Conservation (phyloP, 1,140 invertebrate species). For the Tetramorium simillimum region DNA sequence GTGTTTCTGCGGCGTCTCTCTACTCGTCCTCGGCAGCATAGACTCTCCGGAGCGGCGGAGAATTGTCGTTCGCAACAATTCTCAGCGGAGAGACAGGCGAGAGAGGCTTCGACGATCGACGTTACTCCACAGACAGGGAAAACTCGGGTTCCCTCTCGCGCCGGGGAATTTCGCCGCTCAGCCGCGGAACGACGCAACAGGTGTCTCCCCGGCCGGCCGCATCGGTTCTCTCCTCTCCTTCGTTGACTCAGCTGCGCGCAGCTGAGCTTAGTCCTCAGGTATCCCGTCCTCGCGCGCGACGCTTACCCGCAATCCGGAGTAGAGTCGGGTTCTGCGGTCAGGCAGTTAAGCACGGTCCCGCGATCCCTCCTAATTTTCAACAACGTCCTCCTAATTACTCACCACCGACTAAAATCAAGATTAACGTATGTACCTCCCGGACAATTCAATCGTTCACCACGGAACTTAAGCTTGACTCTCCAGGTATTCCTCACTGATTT, state of each 20-base stretch:
- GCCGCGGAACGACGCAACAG: conserved; percentile 37
- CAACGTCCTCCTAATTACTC: not conserved
- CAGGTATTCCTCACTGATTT: conserved; percentile 15
- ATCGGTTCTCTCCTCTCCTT: not conserved
- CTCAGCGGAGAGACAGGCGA: not conserved
- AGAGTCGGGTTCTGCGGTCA: not conserved
- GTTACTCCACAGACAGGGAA: not conserved
- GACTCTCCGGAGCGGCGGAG: not conserved
- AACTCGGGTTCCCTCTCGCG: not conserved
- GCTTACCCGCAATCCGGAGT: not conserved
- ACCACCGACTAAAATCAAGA: not conserved
- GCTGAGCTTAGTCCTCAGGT: conserved; percentile 28
- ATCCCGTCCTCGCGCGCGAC: not conserved
- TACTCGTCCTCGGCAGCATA: not conserved
- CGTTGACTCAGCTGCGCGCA: conserved; percentile 39
- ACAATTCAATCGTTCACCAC: not conserved
- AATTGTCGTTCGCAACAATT: not conserved
- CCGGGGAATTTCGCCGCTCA: not conserved
- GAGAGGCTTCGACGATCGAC: not conserved
- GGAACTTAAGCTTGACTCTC: not conserved
- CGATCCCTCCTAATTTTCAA: not conserved
- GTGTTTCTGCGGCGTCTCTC: not conserved
- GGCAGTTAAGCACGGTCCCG: not conserved
- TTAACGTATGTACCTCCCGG: not conserved
- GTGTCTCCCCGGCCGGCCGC: conserved; percentile 32